These are phyloP conservation scores for Diploptera punctata DNA, from an alignment of 2,888 invertebrate species.

Conservation along the genomic window DNA sequence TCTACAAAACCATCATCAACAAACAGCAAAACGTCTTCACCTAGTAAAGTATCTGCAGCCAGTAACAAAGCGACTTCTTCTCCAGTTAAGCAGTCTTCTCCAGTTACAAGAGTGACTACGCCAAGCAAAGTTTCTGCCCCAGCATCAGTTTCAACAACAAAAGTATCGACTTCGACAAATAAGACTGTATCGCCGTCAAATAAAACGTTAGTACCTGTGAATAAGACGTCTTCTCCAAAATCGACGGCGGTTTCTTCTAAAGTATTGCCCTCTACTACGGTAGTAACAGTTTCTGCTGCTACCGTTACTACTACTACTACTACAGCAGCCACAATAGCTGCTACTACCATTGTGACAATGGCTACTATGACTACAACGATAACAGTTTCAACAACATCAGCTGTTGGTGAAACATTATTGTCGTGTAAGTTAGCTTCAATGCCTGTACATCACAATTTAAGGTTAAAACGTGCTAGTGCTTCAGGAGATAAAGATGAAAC, in stretches of 20 bases:
- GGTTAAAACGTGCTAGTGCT: constrained; percentile 36
- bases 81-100: constrained; percentile 10
- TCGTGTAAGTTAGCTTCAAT: constrained; percentile 19
- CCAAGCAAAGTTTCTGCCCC: not conserved
- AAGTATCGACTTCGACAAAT: not conserved
- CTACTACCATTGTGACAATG: not conserved
- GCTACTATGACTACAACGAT: constrained; percentile 6
- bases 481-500: constrained; percentile 13
- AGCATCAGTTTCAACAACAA: not conserved
- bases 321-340: not conserved
- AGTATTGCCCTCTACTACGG: not conserved
- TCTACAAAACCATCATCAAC: not conserved
- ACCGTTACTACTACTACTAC: constrained; percentile 3
- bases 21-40: not conserved
- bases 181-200: not conserved
- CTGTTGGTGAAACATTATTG: not conserved
- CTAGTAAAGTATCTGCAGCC: constrained; percentile 26
- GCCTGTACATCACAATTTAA: constrained; percentile 35
- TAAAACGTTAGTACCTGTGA: not conserved
- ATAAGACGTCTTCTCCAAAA: constrained; percentile 5
- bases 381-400: not conserved
- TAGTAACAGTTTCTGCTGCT: not conserved
- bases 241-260: not conserved
- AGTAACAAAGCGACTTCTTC: constrained; percentile 15
- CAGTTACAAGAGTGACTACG: not conserved